A percentile compares a stretch with the other conserved stretches of the same genome.
phyloP scores from a whole-genome alignment of 2,113 vertebrate genomes.

The Lamprologus speciosus region DNA sequence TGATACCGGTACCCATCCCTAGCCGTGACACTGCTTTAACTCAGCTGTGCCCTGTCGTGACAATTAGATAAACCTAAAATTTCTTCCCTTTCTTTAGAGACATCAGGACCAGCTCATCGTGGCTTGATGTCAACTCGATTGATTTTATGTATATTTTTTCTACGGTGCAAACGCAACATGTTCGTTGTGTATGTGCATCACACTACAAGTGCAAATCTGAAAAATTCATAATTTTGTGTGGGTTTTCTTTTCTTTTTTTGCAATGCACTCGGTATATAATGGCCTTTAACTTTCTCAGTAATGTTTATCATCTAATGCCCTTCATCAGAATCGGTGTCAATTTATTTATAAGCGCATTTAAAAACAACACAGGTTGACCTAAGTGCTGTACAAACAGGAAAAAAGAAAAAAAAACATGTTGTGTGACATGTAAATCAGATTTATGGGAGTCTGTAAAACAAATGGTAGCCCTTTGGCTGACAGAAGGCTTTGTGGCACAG shows the following conservation, averaged over 20 bases:
- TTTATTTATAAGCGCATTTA: neutral
- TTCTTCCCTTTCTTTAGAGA: neutral
- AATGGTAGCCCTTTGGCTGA: neutral
- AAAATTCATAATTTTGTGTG: neutral
- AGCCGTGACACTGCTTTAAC: neutral
- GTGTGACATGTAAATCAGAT: neutral
- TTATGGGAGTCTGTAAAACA: neutral
- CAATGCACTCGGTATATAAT: neutral
- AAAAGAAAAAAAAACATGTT: neutral
- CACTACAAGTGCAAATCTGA: neutral
- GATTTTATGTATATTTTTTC: neutral
- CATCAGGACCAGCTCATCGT: neutral
- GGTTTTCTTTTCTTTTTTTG: accelerated
- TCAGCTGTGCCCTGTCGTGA: accelerated
- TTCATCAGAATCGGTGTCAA: neutral
- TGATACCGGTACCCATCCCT: no score
- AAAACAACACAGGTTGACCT: neutral
- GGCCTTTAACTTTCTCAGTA: neutral
- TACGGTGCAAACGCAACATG: neutral
- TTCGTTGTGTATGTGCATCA: neutral
- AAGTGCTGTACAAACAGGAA: neutral
- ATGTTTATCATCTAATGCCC: neutral
- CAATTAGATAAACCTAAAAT: neutral
- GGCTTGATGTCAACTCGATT: neutral
- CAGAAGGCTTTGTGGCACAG: neutral